Evolutionary conservation across 2,113 vertebrate species (phyloP), one percentile per base, ranked within the genome.

Genomic region (Sphaerodactylus townsendi): DNA sequence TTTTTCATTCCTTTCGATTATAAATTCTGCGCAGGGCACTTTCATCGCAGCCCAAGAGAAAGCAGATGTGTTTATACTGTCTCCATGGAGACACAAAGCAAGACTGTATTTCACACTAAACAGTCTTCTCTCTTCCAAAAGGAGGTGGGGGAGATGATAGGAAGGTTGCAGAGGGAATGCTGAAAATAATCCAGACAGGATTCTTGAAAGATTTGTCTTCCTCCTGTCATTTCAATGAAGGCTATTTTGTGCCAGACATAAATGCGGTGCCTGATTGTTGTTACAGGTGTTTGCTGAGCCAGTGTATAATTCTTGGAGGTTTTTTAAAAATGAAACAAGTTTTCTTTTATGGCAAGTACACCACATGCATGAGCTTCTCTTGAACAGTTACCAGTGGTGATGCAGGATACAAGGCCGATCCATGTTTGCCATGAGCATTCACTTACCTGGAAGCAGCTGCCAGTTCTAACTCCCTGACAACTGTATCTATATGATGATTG

Each of bases 21-120:
- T 79, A 64, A 85, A 85, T 89, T 87, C 90, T 59, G 21, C 83
- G 59, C 87, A 65, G 91, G 90, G 82, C 30, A 33, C 76, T 82
- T 82, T 87, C 79, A 84, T 86, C 59, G 66, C 70, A 64, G 69
- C 3, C 1, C 30, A 78, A 89, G 88, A 91, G 84, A 84, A 90
- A 94, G 85, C 93, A 96, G 93, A 94, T 95, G 93, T 93, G 93
- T 93, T 86, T 94, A 89, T 85, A 11, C 11, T 75, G 90, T 96
- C 86, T 93, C 95, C 93, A 94, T 94, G 94, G 94, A 94, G 90
- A 96, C 86, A 87, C 69, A 85, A 87, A 88, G 75, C 92, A 79
- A 91, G 87, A 79, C 53, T 87, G 80, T 83, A 90, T 86, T 89
- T 69, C 64, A 41, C 64, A 73, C 81, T 73, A 75, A 85, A 82